Percentiles rank a stretch among this genome's conserved stretches.
Evolutionary conservation across 2,888 invertebrate genomes (phyloP).

Genomic region (Argyresthia albistria): DNA sequence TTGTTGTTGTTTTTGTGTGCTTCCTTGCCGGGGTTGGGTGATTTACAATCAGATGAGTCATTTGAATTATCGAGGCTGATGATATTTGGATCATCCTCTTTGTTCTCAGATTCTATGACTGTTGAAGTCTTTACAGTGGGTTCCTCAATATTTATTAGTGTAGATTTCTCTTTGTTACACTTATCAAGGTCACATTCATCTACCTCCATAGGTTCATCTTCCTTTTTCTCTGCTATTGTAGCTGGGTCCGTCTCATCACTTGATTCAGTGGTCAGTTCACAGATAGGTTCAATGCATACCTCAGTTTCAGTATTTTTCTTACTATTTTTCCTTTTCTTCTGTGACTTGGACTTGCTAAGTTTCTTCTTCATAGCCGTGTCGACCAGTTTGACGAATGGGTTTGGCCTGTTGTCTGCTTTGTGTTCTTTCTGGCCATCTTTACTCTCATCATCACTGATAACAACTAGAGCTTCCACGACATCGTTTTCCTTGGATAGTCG

Average conservation of each 20-base stretch:
- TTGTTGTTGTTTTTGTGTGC: constrained; percentile 7
- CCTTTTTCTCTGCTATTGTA: background rate
- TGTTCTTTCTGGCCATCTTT: constrained; percentile 22
- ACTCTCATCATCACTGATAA: constrained; percentile 56
- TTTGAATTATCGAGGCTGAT: constrained; percentile 16
- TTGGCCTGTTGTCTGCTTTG: constrained; percentile 28
- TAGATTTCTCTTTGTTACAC: background rate
- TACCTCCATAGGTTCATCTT: constrained; percentile 19
- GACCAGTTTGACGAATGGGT: constrained; percentile 56
- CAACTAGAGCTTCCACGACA: constrained; percentile 28
- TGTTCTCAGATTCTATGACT: background rate
- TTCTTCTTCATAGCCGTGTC: constrained; percentile 56
- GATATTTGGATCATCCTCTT: constrained; percentile 2
- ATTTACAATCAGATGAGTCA: constrained; percentile 8
- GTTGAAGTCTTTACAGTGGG: background rate
- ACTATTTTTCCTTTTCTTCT: constrained; percentile 31
- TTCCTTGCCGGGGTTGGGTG: constrained; percentile 1
- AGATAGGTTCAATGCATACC: constrained; percentile 5
- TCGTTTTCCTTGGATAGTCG: constrained; percentile 55
- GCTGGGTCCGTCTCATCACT: background rate
- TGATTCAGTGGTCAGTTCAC: background rate
- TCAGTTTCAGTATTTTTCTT: background rate
- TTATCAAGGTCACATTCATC: constrained; percentile 8
- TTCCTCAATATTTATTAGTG: background rate
- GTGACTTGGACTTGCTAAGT: constrained; percentile 30